Base-by-base conservation (phyloP, 1,140 invertebrate species). In the Teleogryllus occipitalis region DNA sequence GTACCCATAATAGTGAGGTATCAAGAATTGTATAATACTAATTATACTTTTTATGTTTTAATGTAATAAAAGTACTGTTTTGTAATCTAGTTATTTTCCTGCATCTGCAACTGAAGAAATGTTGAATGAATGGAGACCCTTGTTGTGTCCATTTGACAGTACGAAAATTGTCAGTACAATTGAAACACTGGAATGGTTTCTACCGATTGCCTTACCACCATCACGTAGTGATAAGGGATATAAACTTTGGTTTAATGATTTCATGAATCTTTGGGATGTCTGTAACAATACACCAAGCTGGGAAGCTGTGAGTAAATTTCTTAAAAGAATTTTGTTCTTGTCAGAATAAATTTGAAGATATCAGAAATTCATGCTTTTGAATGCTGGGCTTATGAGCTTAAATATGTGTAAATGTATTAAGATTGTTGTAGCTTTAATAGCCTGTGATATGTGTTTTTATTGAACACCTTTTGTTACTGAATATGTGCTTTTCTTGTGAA, bases 221-320 rank as follows among this genome's bases (percentile, higher is more conserved):
- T 85, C 92, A 78, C 84, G 94, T 82, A 89, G 92, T 77, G 84
- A 89, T 3, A 82, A 89, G 46, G 92, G 93, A 14, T 91, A 92
- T 84, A 86, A 92, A 83, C 86, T 97, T 15, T 98, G 96, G 96
- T 91, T 97, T 82, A 88, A 94, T 78, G 93, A 97, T 83, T 89
- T 97, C 39, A 92, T 96, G 88, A 85, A 87, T n/a, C 84, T 95
- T 10, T 97, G 93, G 93, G 88, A 92, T 80, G 88, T 89, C 8
- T 94, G 91, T 85, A 90, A 92, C 82, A 95, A 94, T 85, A 86
- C 89, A 14, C 89, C 89, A 7, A 84, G 85, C 21, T 95, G 93
- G 90, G 93, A 95, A 86, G 86, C 87, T 83, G 93, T 94, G 87
- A 89, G 89, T 85, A 80, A n/a, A 22, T 18, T 10, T 22, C 8